Evolutionary conservation across 2,797 vertebrate genomes (phyloP), one percentile per base, ranked within the genome.

Genomic region (Catharus ustulatus): DNA sequence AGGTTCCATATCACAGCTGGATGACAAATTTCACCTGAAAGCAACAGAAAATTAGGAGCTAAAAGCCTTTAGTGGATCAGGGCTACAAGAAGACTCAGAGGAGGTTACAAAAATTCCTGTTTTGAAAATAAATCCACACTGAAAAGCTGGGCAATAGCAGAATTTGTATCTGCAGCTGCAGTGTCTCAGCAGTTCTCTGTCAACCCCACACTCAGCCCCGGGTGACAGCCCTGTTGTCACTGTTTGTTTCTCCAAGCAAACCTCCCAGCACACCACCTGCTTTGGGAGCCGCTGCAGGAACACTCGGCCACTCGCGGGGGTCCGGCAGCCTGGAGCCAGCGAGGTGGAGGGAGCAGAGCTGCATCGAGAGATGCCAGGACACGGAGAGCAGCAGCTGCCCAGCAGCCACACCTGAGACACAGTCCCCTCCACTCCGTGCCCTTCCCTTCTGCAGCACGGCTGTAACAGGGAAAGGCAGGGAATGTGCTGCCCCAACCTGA

Each of bases 231-330:
- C 38, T 27, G 40, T 49, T 91, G 86, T 95, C 93, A 71, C 55
- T 82, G 55, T 67, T 21, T 13, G 67, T 91, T 87, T 90, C 86
- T 69, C 48, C 80, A 73, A 71, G 81, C 30, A 49, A 43, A 67
- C 13, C 84, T 62, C 61, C 8, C 34, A 42, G 52, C 75, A 38
- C 81, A 72, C 19, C 85, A 73, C 88, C 73, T 38, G 67, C 85
- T 57, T 10, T 1, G 32, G 78, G n/a, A 84, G 55, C 17, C 0
- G 8, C 49, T 0, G 0, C 0, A 9, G 36, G 30, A 87, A 5
- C 3, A 3, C 45, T 13, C 0, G 5, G 63, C 72, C 22, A 9
- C 58, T 13, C 0, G 0, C 13, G 2, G 42, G 40, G 61, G 4
- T 51, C 3, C 1, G 64, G 61, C 67, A n/a, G 73, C 69, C 83